phyloP scores from a whole-genome alignment of 1,140 invertebrate species.

The Dreissena polymorpha region DNA sequence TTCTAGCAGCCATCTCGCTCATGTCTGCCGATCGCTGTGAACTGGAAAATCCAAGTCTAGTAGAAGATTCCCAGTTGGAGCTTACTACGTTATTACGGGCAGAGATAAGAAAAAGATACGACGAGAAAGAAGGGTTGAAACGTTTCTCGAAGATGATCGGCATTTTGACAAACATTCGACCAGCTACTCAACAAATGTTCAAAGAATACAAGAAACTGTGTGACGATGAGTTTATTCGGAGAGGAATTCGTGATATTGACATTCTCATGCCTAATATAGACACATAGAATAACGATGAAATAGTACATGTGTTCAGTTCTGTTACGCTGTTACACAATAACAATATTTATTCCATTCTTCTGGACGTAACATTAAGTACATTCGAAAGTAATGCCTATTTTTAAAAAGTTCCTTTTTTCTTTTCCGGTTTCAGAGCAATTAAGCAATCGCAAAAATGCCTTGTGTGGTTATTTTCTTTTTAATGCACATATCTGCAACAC shows the following conservation, averaged over 20 bases:
- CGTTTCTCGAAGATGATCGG: slow-evolving; percentile 26
- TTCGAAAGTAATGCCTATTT: too few relatives aligned
- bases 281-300: too few relatives aligned
- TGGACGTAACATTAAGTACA: too few relatives aligned
- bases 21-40: slow-evolving; percentile 44
- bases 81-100: slow-evolving; percentile 8
- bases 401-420: too few relatives aligned
- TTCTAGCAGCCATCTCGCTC: slow-evolving; percentile 10
- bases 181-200: slow-evolving; percentile 10
- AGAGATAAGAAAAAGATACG: background rate
- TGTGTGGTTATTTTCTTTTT: too few relatives aligned
- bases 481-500: too few relatives aligned
- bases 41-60: slow-evolving; percentile 19
- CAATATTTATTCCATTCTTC: too few relatives aligned
- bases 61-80: slow-evolving; percentile 24
- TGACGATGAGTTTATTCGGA: slow-evolving; percentile 18
- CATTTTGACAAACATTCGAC: slow-evolving; percentile 26
- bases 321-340: too few relatives aligned
- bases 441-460: too few relatives aligned
- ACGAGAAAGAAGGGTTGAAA: slow-evolving; percentile 2
- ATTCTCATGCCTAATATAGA: background rate
- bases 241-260: background rate
- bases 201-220: slow-evolving; percentile 41
- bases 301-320: too few relatives aligned
- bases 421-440: too few relatives aligned